Evolutionary conservation across 2,888 invertebrate genomes (phyloP).

Genomic region (Teleiodes luculella): DNA sequence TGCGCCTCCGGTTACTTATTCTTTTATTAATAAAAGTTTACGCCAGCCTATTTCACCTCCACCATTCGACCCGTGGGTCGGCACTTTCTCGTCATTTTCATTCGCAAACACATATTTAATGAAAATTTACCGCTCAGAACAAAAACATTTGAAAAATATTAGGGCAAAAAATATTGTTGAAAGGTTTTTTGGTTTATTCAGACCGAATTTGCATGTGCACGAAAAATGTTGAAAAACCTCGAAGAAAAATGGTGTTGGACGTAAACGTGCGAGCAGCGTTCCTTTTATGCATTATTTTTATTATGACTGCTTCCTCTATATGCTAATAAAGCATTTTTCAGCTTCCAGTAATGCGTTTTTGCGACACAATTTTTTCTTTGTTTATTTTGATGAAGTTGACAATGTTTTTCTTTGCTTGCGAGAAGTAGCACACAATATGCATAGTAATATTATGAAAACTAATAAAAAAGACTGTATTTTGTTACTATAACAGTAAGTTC

Average conservation of each 20-base stretch:
- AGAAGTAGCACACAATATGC: too few species aligned
- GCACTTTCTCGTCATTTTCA: slow-evolving; percentile 34
- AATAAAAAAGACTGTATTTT: neutral
- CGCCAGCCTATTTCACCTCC: slow-evolving; percentile 39
- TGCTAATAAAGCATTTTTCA: slow-evolving; percentile 45
- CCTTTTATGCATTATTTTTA: slow-evolving; percentile 41
- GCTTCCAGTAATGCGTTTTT: slow-evolving; percentile 5
- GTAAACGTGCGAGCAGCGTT: slow-evolving; percentile 23
- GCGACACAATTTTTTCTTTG: slow-evolving; percentile 10
- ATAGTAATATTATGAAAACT: neutral
- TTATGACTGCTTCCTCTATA: slow-evolving; percentile 41
- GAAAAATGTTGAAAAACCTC: slow-evolving; percentile 13
- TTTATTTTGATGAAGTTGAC: neutral
- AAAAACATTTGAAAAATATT: neutral
- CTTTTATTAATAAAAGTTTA: slow-evolving; percentile 70
- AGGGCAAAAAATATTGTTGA: neutral
- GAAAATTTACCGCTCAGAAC: slow-evolving; percentile 20
- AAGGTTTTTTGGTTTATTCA: slow-evolving; percentile 7
- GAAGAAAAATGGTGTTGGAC: slow-evolving; percentile 24
- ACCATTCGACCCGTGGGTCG: slow-evolving; percentile 26
- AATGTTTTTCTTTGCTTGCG: too few species aligned
- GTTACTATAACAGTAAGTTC: too few species aligned
- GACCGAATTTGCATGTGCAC: slow-evolving; percentile 15
- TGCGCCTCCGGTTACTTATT: slow-evolving; percentile 52
- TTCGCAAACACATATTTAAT: slow-evolving; percentile 24